Conservation (phyloP, 2,113 vertebrate genomes). For the Dasyornis broadbenti region DNA sequence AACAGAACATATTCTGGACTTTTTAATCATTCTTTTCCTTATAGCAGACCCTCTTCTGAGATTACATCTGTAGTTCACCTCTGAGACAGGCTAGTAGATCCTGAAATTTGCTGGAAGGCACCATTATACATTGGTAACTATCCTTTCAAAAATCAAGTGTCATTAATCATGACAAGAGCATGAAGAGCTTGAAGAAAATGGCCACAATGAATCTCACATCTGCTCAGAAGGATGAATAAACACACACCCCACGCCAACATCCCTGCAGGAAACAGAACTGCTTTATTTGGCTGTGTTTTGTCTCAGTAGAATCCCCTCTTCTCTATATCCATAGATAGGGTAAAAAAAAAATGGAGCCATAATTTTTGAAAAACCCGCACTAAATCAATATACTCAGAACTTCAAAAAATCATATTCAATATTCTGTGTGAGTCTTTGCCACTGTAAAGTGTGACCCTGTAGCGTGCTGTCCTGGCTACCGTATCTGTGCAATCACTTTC, state of each 20-base stretch:
- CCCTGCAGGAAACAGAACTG: neutral
- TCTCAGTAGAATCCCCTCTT: neutral
- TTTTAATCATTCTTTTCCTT: constrained; percentile 8
- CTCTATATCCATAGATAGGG: neutral
- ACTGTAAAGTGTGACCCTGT: neutral
- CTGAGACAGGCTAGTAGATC: neutral
- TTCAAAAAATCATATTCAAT: neutral
- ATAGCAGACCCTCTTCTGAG: neutral
- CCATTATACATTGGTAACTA: neutral
- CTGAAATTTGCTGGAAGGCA: neutral
- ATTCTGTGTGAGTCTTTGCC: neutral
- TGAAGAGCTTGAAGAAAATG: neutral
- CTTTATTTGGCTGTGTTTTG: neutral
- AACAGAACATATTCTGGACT: neutral
- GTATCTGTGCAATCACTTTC: neutral
- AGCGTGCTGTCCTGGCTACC: neutral
- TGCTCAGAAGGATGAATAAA: neutral
- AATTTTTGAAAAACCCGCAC: neutral
- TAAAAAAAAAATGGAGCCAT: neutral
- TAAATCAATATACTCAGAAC: neutral
- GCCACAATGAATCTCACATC: neutral
- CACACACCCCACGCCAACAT: neutral
- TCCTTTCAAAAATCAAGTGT: neutral
- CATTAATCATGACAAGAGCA: constrained; percentile 34
- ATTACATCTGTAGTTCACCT: constrained; percentile 37